phyloP scores from a whole-genome alignment of 37 sponge, comb jelly and placozoan species.

The Geodia barretti region DNA sequence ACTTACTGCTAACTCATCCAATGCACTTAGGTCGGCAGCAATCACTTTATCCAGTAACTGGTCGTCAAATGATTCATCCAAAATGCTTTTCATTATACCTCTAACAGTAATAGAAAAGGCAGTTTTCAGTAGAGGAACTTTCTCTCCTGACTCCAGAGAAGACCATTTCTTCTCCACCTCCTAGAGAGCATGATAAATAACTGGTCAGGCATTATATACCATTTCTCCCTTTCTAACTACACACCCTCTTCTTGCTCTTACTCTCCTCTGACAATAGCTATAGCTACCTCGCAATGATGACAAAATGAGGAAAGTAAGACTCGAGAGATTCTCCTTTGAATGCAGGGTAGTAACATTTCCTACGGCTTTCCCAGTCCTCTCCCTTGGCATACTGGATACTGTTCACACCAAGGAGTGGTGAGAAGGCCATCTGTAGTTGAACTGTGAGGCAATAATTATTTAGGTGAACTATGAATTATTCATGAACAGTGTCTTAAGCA shows the following conservation, averaged over 20 bases:
- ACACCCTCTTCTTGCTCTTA: no score
- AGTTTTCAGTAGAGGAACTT: slow-evolving; percentile 30
- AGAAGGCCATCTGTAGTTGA: slow-evolving; percentile 12
- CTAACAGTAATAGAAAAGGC: slow-evolving; percentile 74
- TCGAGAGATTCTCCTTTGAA: slow-evolving; percentile 43
- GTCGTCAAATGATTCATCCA: slow-evolving; percentile 58
- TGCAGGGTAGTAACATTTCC: slow-evolving; percentile 25
- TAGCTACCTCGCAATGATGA: slow-evolving; percentile 51
- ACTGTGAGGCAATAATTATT: no score
- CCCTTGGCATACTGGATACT: slow-evolving; percentile 69
- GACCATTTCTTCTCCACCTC: slow-evolving; percentile 23
- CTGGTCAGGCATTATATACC: no score
- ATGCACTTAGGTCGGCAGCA: slow-evolving; percentile 57
- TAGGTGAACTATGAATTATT: no score
- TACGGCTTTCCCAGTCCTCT: slow-evolving; percentile 50
- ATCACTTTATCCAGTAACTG: slow-evolving; percentile 48
- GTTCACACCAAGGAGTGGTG: slow-evolving; percentile 45
- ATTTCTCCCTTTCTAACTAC: no score
- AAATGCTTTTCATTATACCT: slow-evolving; percentile 51
- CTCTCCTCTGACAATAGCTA: no score
- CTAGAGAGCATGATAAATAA: no score
- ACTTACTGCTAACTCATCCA: slow-evolving; percentile 32
- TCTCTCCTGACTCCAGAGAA: slow-evolving; percentile 1
- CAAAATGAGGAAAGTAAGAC: slow-evolving; percentile 52
- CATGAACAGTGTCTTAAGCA: no score